Evolutionary conservation across 1,140 invertebrate genomes (phyloP), one percentile per base, ranked within the genome.

Genomic region (Aradophagus sp.): DNA sequence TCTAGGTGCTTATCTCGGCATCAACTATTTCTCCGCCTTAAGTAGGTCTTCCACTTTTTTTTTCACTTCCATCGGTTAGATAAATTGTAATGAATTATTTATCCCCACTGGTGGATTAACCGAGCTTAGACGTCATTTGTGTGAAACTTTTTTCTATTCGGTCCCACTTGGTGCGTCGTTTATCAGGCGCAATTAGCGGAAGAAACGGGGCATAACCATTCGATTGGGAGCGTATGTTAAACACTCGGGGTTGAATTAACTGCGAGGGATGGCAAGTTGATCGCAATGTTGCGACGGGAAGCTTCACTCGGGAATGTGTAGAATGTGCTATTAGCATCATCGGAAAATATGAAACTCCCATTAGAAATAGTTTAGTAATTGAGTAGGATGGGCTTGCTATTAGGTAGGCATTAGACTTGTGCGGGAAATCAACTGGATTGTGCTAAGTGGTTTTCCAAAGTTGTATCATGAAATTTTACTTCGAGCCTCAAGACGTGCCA

Each of bases 341-440:
- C 10, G 29, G 36, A 44, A 50, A 62, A 62, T 62, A 62, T 62
- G 27, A 52, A 62, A 62, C 52, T 50, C 20, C 36, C 52, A 62
- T 62, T 62, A 50, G 36, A 62, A 62, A 62, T 62, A 62, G 36
- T 62, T 62, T 52, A 62, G 45, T 62, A 62, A 62, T 62, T 62
- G 58, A 26, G 7, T 17, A 35, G 20, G 17, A 42, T 36, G 45
- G 19, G 29, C 26, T 17, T 7, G 3, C 20, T 38, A 45, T 29
- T 58, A 23, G 23, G n/a, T 45, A 41, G 39, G 38, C 20, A 44
- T 44, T 56, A 44, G 27, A 39, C 39, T n/a, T n/a, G 31, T 39
- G n/a, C 31, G 31, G 39, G 15, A 45, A 58, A 58, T 38, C n/a
- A 35, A 39, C 26, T 17, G 13, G 5, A 1, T 7, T 5, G 13